These are phyloP conservation scores for Allolobophora icterica DNA, from an alignment of 2,888 invertebrate genomes.

Conservation along the genomic window DNA sequence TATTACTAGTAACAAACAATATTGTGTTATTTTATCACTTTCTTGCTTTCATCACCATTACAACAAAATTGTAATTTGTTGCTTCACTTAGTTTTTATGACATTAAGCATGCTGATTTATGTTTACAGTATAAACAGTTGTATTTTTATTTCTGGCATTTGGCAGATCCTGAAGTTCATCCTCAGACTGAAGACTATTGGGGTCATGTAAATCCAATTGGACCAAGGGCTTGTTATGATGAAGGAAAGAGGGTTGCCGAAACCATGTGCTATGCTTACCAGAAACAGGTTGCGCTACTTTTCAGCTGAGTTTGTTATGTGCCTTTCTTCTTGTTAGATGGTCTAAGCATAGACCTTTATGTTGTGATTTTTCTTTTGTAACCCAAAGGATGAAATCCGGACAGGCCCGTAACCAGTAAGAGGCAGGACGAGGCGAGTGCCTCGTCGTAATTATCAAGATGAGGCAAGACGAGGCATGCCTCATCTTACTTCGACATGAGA, in stretches of 20 bases:
- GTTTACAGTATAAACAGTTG: background rate
- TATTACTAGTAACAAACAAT: too few relatives aligned
- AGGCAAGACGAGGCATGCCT: too few relatives aligned
- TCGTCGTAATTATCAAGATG: too few relatives aligned
- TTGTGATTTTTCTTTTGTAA: background rate
- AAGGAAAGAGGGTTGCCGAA: slow-evolving; percentile 98
- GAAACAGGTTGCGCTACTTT: slow-evolving; percentile 71
- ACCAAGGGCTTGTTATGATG: slow-evolving; percentile 92
- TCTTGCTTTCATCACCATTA: too few relatives aligned
- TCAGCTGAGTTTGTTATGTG: background rate
- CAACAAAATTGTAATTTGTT: too few relatives aligned
- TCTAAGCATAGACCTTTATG: background rate
- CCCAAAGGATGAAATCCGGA: too few relatives aligned
- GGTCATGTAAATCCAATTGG: slow-evolving; percentile 97
- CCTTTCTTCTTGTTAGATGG: background rate
- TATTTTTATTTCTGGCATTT: background rate
- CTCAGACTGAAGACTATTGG: slow-evolving; percentile 97
- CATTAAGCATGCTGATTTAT: background rate
- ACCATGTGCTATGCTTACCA: slow-evolving; percentile 94
- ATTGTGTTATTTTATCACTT: too few relatives aligned
- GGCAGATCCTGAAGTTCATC: slow-evolving; percentile 91
- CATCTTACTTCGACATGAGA: too few relatives aligned
- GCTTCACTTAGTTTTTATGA: background rate
- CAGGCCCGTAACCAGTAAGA: too few relatives aligned
- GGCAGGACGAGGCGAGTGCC: too few relatives aligned